These are phyloP conservation scores for Cosmopolites sordidus DNA, from an alignment of 2,888 invertebrate species.

Conservation along the genomic window DNA sequence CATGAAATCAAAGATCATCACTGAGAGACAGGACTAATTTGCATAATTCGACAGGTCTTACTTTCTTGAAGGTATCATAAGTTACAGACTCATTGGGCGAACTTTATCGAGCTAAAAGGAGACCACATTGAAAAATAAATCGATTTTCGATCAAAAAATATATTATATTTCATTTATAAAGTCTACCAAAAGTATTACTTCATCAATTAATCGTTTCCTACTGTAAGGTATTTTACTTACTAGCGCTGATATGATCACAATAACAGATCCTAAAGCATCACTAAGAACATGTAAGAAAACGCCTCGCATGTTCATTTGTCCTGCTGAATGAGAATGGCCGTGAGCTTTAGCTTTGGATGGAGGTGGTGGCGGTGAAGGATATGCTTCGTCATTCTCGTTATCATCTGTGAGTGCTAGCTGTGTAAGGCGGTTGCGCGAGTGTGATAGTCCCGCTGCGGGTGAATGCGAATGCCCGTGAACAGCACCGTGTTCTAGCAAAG, in stretches of 20 bases:
- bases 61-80: too few species aligned
- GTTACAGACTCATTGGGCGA: too few species aligned
- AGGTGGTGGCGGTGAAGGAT: conserved; percentile 49
- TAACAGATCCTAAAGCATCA: conserved; percentile 92
- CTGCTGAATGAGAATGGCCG: conserved; percentile 57
- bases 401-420: conserved; percentile 64
- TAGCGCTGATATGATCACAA: conserved; percentile 80
- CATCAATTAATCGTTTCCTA: too few species aligned
- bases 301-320: conserved; percentile 98
- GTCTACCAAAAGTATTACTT: too few species aligned
- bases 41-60: too few species aligned
- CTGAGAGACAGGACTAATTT: too few species aligned
- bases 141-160: too few species aligned
- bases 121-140: too few species aligned
- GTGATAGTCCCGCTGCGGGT: conserved; percentile 59
- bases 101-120: too few species aligned
- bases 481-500: conserved; percentile 59
- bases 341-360: conserved; percentile 34
- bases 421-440: conserved; percentile 57
- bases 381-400: conserved; percentile 67
- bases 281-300: conserved; percentile 98
- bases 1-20: too few species aligned
- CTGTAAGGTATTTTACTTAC: too few species aligned
- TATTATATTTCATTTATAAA: too few species aligned
- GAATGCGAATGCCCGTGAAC: conserved; percentile 65